phyloP scores from a whole-genome alignment of 2,797 vertebrate genomes.

The Linurgus olivaceus region DNA sequence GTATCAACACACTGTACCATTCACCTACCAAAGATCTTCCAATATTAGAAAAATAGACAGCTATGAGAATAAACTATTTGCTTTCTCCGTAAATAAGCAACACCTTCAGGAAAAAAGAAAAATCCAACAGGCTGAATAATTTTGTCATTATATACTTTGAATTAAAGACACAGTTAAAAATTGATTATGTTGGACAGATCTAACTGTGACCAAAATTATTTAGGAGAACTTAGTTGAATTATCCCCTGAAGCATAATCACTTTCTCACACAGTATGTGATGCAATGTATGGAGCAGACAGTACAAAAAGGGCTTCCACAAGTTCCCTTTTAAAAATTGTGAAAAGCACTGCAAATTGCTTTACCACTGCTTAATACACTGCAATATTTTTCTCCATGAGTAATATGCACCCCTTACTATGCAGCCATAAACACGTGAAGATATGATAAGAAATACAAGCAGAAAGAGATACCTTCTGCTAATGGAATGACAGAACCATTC shows the following conservation, averaged over 20 bases:
- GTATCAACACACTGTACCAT: background rate
- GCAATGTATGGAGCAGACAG: background rate
- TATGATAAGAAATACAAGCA: background rate
- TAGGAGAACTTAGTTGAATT: background rate
- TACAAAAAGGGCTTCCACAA: background rate
- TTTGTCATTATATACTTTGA: background rate
- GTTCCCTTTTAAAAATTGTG: background rate
- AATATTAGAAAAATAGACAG: background rate
- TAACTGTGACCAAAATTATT: background rate
- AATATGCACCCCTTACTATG: background rate
- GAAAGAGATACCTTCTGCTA: background rate
- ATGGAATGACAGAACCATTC: background rate
- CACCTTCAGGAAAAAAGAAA: background rate
- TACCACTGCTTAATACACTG: background rate
- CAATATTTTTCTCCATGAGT: background rate
- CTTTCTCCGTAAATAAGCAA: background rate
- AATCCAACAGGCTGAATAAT: background rate
- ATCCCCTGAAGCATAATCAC: background rate
- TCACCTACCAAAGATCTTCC: background rate
- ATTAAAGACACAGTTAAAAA: background rate
- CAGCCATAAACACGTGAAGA: background rate
- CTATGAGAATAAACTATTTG: background rate
- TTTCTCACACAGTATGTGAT: background rate
- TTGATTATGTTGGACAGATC: background rate
- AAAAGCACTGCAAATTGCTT: background rate